These are phyloP conservation scores for Spea hammondii DNA, from an alignment of 2,797 vertebrate species.

Conservation along the genomic window DNA sequence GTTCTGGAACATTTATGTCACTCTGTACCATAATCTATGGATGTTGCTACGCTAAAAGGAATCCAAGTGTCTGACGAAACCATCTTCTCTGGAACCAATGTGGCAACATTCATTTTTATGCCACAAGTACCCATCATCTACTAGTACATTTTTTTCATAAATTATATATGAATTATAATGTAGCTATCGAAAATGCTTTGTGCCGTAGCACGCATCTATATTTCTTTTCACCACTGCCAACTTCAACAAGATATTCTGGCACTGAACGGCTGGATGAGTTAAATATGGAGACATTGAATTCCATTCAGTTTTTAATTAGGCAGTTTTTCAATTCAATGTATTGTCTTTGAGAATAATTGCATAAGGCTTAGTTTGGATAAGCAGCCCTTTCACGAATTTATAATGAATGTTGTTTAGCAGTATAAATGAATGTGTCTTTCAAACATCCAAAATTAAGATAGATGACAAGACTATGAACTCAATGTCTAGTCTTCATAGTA, in stretches of 20 bases:
- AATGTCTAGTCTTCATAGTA: background rate
- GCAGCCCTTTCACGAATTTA: background rate
- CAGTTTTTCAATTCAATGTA: background rate
- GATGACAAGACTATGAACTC: background rate
- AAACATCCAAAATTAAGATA: background rate
- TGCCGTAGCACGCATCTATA: no score
- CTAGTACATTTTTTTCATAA: no score
- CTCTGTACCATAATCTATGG: no score
- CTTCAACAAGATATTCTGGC: background rate
- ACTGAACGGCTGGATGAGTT: background rate
- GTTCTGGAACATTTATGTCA: no score
- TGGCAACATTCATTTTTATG: no score
- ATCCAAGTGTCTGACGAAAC: no score
- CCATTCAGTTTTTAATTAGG: constrained; percentile 1
- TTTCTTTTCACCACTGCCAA: no score
- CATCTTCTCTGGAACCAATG: no score
- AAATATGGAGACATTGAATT: background rate
- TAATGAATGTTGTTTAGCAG: background rate
- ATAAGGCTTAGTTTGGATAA: background rate
- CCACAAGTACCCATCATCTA: no score
- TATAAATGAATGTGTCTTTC: background rate
- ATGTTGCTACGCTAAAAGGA: no score
- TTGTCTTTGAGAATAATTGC: background rate
- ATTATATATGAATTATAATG: no score
- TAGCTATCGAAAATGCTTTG: no score